Conservation (phyloP, 2,113 vertebrate species). For the Spermophilus dauricus region DNA sequence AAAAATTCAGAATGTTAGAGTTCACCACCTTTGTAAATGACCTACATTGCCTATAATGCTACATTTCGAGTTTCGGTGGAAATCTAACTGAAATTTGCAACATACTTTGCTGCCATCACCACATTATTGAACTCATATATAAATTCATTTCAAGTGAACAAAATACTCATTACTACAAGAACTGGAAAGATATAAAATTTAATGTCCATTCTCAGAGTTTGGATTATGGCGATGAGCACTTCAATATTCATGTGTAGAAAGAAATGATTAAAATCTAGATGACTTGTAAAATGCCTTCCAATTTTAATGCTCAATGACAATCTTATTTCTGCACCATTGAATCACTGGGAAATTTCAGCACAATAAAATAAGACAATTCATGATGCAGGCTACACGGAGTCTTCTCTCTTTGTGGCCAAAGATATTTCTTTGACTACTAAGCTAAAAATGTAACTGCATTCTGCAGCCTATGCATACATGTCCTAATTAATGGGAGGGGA, state of each 20-base stretch:
- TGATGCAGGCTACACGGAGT: not conserved
- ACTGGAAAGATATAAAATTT: constrained; percentile 44
- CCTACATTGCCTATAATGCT: not conserved
- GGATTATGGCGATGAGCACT: not conserved
- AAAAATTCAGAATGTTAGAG: not conserved
- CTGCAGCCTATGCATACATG: constrained; percentile 62
- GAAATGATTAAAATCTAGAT: constrained; percentile 56
- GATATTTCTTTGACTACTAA: constrained; percentile 68
- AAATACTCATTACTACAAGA: constrained; percentile 54
- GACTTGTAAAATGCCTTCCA: constrained; percentile 59
- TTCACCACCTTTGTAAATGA: not conserved
- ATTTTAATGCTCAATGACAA: constrained; percentile 9
- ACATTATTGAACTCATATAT: constrained; percentile 12
- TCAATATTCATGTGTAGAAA: constrained; percentile 42
- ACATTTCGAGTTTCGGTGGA: not conserved
- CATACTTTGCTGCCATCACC: not conserved
- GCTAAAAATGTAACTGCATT: constrained; percentile 75
- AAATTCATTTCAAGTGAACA: constrained; percentile 58
- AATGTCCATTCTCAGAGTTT: constrained; percentile 59
- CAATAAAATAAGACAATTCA: not conserved
- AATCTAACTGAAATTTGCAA: constrained; percentile 59
- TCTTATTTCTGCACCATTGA: constrained; percentile 45
- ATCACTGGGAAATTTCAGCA: constrained; percentile 15
- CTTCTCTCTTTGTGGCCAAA: not conserved
- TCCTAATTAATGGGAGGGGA: constrained; percentile 70